Percentiles rank a stretch among this genome's conserved stretches.
Evolutionary conservation across 2,797 vertebrate species (phyloP).

Genomic region (Sitta carolinensis): DNA sequence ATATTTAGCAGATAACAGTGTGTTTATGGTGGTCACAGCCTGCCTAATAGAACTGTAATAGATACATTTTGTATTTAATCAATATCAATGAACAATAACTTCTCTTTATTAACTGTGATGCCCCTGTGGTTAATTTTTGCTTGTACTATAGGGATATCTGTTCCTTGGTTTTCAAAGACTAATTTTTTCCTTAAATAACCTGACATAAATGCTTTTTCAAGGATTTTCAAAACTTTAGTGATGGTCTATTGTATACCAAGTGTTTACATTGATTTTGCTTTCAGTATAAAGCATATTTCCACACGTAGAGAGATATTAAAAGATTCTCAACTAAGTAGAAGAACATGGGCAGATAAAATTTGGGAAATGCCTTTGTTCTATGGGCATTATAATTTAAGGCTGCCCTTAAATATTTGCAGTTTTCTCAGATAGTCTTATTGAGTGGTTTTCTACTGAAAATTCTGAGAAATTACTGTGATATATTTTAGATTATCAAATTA

Average conservation of each 20-base stretch:
- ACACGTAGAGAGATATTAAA: neutral
- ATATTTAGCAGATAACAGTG: conserved; percentile 43
- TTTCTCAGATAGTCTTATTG: neutral
- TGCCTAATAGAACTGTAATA: conserved; percentile 40
- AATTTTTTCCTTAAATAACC: neutral
- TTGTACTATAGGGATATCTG: neutral
- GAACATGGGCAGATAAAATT: neutral
- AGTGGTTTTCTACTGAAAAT: neutral
- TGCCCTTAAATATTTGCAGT: neutral
- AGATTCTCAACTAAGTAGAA: neutral
- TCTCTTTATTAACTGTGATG: conserved; percentile 31
- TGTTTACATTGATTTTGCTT: neutral
- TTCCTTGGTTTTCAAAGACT: neutral
- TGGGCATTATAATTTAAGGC: neutral
- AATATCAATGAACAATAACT: conserved; percentile 44
- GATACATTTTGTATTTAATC: conserved; percentile 42
- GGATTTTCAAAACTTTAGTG: neutral
- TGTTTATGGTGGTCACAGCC: conserved; percentile 27
- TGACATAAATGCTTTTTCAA: neutral
- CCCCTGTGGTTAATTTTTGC: neutral
- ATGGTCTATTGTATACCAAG: neutral
- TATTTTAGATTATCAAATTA: neutral
- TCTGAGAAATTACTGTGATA: neutral
- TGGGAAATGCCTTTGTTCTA: neutral
- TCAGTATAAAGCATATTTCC: neutral